phyloP scores from a whole-genome alignment of 1,140 invertebrate genomes.

The Neodiprion virginianus region DNA sequence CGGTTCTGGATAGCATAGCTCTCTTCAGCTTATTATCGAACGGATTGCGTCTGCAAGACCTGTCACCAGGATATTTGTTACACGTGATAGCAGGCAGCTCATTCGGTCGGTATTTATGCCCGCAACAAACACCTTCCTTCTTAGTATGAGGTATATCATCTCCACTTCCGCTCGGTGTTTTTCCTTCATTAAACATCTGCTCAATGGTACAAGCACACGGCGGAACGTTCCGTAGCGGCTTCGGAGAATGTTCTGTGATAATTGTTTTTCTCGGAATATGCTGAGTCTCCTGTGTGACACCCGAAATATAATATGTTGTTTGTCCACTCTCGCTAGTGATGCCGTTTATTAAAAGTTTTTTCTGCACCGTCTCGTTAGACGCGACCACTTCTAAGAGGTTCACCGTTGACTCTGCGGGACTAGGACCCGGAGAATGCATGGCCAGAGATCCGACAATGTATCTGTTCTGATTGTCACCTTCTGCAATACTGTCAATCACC shows the following conservation, averaged over 20 bases:
- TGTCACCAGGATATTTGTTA: slow-evolving; percentile 34
- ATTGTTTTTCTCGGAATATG: slow-evolving; percentile 28
- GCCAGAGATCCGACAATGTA: slow-evolving; percentile 38
- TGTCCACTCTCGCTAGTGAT: slow-evolving; percentile 33
- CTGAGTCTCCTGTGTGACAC: slow-evolving; percentile 32
- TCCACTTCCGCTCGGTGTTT: slow-evolving; percentile 19
- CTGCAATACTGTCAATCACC: slow-evolving; percentile 34
- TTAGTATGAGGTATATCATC: slow-evolving; percentile 34
- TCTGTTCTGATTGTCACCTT: slow-evolving; percentile 35
- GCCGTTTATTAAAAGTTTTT: slow-evolving; percentile 38
- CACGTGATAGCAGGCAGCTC: slow-evolving; percentile 33
- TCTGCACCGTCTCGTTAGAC: slow-evolving; percentile 35
- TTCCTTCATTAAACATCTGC: slow-evolving; percentile 27
- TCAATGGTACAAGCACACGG: slow-evolving; percentile 41
- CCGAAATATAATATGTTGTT: slow-evolving; percentile 33
- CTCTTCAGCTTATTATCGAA: slow-evolving; percentile 13
- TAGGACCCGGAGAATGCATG: slow-evolving; percentile 41
- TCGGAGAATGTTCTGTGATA: slow-evolving; percentile 17
- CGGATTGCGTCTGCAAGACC: slow-evolving; percentile 36
- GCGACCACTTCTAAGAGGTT: slow-evolving; percentile 32
- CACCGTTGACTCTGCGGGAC: slow-evolving; percentile 27
- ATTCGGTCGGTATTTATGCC: slow-evolving; percentile 35
- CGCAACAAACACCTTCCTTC: slow-evolving; percentile 37
- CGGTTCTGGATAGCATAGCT: background rate
- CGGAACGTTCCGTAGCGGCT: slow-evolving; percentile 36